phyloP scores from a whole-genome alignment of 2,797 vertebrate species.

The Platyrinchus mystaceus region DNA sequence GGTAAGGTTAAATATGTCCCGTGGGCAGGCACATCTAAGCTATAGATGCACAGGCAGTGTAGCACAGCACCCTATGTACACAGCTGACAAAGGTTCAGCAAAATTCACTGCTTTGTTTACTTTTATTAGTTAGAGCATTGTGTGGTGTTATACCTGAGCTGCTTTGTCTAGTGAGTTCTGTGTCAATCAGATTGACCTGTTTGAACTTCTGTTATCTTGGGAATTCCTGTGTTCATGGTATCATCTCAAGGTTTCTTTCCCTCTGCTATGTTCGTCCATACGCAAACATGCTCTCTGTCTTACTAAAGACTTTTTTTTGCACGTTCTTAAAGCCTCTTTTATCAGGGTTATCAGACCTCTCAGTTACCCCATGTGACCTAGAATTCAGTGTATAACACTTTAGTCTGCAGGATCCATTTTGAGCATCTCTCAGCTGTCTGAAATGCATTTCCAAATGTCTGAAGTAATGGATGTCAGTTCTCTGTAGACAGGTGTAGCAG shows the following conservation, averaged over 20 bases:
- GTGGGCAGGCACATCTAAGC: not conserved
- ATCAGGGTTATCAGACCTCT: not conserved
- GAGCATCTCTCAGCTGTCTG: not conserved
- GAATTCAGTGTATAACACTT: not conserved
- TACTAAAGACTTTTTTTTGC: not conserved
- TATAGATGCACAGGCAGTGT: not conserved
- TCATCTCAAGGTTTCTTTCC: not conserved
- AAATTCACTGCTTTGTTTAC: not conserved
- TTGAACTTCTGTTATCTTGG: not conserved
- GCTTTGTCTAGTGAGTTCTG: not conserved
- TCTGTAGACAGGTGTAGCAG: not conserved
- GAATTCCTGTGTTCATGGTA: not conserved
- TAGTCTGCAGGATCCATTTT: not conserved
- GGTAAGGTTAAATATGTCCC: not conserved
- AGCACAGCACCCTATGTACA: not conserved
- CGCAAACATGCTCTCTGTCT: rapidly evolving
- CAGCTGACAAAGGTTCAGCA: not conserved
- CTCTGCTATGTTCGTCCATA: not conserved
- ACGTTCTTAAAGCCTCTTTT: not conserved
- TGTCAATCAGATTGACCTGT: not conserved
- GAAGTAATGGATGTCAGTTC: not conserved
- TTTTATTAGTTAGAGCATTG: not conserved
- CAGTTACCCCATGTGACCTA: not conserved
- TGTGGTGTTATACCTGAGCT: not conserved
- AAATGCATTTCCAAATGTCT: not conserved